These are phyloP conservation scores for Daubentonia madagascariensis DNA, from an alignment of 2,113 vertebrate species.

Conservation along the genomic window DNA sequence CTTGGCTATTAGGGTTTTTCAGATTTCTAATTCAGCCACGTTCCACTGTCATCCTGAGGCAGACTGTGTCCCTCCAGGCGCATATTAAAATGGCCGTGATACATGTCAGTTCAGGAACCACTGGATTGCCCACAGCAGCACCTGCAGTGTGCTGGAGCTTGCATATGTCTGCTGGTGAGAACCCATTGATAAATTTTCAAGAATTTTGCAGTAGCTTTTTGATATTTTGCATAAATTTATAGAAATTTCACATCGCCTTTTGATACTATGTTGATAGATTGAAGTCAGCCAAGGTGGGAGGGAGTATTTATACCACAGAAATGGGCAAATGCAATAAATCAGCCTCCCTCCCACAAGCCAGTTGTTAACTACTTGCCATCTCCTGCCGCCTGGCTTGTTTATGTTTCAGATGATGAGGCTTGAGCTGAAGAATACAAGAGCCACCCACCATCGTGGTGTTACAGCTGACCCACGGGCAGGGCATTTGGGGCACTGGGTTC, in stretches of 20 bases:
- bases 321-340: neutral
- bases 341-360: neutral
- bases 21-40: neutral
- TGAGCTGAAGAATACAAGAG: neutral
- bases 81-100: neutral
- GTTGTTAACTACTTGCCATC: neutral
- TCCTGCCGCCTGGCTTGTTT: neutral
- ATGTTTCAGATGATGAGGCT: neutral
- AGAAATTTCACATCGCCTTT: neutral
- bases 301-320: neutral
- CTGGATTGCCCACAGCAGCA: neutral
- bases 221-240: neutral
- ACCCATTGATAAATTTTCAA: neutral
- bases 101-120: neutral
- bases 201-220: neutral
- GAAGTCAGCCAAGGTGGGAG: neutral
- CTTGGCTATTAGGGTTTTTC: neutral
- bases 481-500: no score
- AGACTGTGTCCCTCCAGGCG: neutral
- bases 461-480: no score
- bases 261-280: neutral
- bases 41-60: neutral
- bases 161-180: neutral
- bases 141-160: no score
- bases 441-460: neutral